phyloP scores from a whole-genome alignment of 2,888 invertebrate genomes.

The Mongoloraphidia duomilia region DNA sequence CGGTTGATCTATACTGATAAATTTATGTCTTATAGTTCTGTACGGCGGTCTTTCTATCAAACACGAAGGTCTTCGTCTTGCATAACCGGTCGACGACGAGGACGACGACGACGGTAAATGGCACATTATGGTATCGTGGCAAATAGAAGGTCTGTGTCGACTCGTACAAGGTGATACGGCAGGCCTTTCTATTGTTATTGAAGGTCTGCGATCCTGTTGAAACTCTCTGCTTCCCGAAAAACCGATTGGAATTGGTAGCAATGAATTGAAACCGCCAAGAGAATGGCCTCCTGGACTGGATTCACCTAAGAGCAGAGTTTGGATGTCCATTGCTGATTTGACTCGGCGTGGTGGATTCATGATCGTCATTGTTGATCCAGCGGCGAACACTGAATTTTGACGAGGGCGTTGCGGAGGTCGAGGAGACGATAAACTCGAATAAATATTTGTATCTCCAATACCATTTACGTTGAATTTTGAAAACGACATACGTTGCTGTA shows the following conservation, averaged over 20 bases:
- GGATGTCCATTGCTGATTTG: conserved; percentile 72
- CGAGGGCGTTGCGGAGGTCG: conserved; percentile 36
- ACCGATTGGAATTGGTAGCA: conserved; percentile 25
- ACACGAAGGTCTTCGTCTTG: conserved; percentile 25
- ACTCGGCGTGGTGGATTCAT: conserved; percentile 58
- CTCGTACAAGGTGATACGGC: not conserved
- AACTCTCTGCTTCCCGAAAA: conserved; percentile 12
- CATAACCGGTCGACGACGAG: not conserved
- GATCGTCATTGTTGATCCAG: conserved; percentile 49
- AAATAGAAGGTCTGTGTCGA: conserved; percentile 2
- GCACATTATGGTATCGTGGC: not conserved
- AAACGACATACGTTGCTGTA: conserved; percentile 53
- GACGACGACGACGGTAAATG: not conserved
- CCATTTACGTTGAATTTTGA: conserved; percentile 54
- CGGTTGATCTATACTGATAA: conserved; percentile 27
- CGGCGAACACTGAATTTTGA: conserved; percentile 80
- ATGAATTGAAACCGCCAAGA: conserved; percentile 20
- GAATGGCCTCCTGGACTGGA: conserved; percentile 17
- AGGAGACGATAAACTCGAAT: conserved; percentile 27
- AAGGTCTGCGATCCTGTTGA: conserved; percentile 17
- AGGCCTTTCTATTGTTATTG: conserved; percentile 22
- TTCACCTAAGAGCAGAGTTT: conserved; percentile 50
- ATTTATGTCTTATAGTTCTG: conserved; percentile 21
- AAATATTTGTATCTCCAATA: conserved; percentile 33
- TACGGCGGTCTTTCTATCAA: conserved; percentile 17